phyloP scores from a whole-genome alignment of 1,140 invertebrate genomes.

The Drosophila willistoni region DNA sequence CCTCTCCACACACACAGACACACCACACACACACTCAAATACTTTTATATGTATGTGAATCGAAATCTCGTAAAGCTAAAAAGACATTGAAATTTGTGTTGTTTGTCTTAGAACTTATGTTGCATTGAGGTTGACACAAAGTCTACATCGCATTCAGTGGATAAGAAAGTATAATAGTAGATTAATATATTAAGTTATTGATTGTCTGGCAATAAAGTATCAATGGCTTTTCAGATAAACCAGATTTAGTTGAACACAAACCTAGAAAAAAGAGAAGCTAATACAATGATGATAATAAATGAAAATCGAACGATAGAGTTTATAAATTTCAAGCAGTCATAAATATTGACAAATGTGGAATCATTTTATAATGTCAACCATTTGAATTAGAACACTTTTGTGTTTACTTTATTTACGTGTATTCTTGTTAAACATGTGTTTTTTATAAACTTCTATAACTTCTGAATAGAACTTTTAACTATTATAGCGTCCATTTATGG shows the following conservation, averaged over 20 bases:
- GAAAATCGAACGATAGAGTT: too few relatives aligned
- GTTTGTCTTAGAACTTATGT: constrained; percentile 43
- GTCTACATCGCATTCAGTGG: constrained; percentile 16
- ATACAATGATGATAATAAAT: neutral
- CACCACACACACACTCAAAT: neutral
- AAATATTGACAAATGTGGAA: too few relatives aligned
- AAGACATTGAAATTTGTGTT: constrained; percentile 33
- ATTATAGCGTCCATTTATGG: too few relatives aligned
- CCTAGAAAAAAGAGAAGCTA: too few relatives aligned
- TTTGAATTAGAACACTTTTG: too few relatives aligned
- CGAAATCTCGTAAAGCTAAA: constrained; percentile 56
- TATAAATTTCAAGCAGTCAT: too few relatives aligned
- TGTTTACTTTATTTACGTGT: too few relatives aligned
- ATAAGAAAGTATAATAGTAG: constrained; percentile 42
- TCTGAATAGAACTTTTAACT: too few relatives aligned
- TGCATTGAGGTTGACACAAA: constrained; percentile 3
- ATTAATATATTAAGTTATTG: constrained; percentile 29
- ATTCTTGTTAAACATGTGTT: too few relatives aligned
- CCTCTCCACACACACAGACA: neutral
- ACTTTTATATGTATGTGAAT: constrained; percentile 19
- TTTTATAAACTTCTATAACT: too few relatives aligned
- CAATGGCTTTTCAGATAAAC: neutral
- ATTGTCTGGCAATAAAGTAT: constrained; percentile 10
- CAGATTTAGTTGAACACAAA: neutral
- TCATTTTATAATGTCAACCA: too few relatives aligned